Conservation (phyloP, 2,888 invertebrate genomes). For the Anarsia innoxiella region DNA sequence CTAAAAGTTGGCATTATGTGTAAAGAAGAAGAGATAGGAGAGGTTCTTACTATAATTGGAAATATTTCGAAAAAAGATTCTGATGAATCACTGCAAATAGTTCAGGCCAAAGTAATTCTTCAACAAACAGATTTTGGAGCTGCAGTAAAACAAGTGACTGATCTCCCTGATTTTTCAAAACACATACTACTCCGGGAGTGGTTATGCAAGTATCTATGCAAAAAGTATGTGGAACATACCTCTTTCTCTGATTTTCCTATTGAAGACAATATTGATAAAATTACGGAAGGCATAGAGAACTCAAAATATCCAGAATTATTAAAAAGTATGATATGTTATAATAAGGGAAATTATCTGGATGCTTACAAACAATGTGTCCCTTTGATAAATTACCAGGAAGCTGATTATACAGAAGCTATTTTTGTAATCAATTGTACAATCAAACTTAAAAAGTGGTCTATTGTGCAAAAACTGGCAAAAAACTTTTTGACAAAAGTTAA, state of each 20-base stretch:
- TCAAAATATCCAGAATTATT: slow-evolving; percentile 78
- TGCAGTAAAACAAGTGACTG: slow-evolving; percentile 42
- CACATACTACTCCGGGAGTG: slow-evolving; percentile 49
- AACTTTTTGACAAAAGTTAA: slow-evolving; percentile 56
- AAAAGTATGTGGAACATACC: slow-evolving; percentile 40
- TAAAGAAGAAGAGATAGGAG: slow-evolving; percentile 33
- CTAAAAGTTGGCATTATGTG: slow-evolving; percentile 40
- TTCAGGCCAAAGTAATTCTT: slow-evolving; percentile 47
- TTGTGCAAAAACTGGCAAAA: slow-evolving; percentile 52
- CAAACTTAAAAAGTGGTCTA: slow-evolving; percentile 56
- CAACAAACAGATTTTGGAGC: slow-evolving; percentile 34
- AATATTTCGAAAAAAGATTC: slow-evolving; percentile 34
- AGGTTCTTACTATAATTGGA: slow-evolving; percentile 32
- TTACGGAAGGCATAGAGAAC: slow-evolving; percentile 73
- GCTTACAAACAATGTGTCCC: slow-evolving; percentile 70
- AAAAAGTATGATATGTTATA: slow-evolving; percentile 72
- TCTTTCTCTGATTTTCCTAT: slow-evolving; percentile 53
- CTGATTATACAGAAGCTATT: slow-evolving; percentile 47
- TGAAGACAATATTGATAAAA: slow-evolving; percentile 60
- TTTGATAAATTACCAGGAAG: slow-evolving; percentile 52
- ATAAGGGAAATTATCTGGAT: slow-evolving; percentile 68
- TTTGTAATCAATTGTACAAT: slow-evolving; percentile 57
- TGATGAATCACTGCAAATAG: slow-evolving; percentile 39
- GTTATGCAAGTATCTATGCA: slow-evolving; percentile 51
- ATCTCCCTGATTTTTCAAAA: slow-evolving; percentile 36